phyloP scores from a whole-genome alignment of 2,113 vertebrate species.

The Lontra canadensis region DNA sequence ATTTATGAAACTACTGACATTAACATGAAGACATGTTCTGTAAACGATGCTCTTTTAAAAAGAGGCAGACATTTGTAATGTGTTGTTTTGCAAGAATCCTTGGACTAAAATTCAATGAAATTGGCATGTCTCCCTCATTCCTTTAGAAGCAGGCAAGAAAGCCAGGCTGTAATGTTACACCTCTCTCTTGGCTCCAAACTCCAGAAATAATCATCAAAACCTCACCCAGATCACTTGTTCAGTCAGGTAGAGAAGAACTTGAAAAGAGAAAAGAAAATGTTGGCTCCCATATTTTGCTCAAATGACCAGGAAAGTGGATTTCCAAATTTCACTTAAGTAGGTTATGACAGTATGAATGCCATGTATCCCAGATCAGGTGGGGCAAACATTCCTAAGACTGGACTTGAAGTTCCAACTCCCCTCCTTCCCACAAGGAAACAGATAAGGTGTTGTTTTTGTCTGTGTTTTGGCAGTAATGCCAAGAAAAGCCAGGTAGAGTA shows the following conservation, averaged over 20 bases:
- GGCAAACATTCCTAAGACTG: background rate
- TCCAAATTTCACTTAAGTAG: background rate
- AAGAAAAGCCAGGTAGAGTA: conserved; percentile 32
- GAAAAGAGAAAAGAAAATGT: background rate
- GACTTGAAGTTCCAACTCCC: background rate
- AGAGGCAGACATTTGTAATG: conserved; percentile 37
- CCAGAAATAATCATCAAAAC: conserved; percentile 53
- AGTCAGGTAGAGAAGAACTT: conserved; percentile 45
- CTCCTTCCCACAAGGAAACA: background rate
- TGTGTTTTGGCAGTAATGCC: background rate
- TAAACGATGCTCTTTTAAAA: conserved; percentile 30
- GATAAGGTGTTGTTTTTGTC: too few species aligned
- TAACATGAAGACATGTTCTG: background rate
- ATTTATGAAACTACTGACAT: conserved; percentile 7
- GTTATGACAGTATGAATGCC: background rate
- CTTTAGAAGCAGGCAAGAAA: conserved; percentile 24
- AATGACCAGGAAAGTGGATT: background rate
- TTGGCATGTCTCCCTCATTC: background rate
- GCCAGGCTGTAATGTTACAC: background rate
- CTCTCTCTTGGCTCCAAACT: conserved; percentile 38
- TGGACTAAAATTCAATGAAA: background rate
- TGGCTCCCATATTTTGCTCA: background rate
- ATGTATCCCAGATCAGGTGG: background rate
- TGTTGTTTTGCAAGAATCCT: conserved; percentile 4
- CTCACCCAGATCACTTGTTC: conserved; percentile 61